Evolutionary conservation across 2,113 vertebrate genomes (phyloP).

Genomic region (Mastomys coucha): DNA sequence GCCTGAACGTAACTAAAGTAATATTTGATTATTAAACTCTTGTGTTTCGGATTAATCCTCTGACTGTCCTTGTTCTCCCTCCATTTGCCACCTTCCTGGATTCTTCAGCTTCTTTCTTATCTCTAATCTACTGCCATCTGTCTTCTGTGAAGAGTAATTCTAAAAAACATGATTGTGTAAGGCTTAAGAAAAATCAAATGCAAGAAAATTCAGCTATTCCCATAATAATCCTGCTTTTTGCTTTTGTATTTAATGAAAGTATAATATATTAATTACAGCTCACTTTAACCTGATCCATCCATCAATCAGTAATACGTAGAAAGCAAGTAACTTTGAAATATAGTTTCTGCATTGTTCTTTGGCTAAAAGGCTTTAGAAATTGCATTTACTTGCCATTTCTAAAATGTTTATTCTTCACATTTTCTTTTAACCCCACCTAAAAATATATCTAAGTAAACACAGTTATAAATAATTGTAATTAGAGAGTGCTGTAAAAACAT

Average conservation of each 20-base stretch:
- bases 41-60: background rate
- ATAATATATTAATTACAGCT: constrained; percentile 3
- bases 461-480: background rate
- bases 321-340: background rate
- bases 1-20: constrained; percentile 23
- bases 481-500: background rate
- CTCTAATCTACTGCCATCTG: background rate
- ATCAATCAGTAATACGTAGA: constrained; percentile 40
- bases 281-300: constrained; percentile 43
- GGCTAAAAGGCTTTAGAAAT: background rate
- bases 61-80: background rate
- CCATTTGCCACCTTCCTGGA: background rate
- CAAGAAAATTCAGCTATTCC: background rate
- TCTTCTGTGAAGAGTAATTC: constrained; percentile 28
- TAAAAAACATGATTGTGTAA: background rate
- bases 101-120: background rate
- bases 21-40: background rate
- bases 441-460: background rate
- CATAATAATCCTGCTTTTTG: background rate
- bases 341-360: background rate
- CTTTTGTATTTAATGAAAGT: constrained; percentile 58
- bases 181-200: background rate
- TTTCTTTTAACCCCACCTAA: background rate
- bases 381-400: background rate
- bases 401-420: background rate